Base-by-base conservation (phyloP, 2,888 invertebrate species). In the Apantesis nais region DNA sequence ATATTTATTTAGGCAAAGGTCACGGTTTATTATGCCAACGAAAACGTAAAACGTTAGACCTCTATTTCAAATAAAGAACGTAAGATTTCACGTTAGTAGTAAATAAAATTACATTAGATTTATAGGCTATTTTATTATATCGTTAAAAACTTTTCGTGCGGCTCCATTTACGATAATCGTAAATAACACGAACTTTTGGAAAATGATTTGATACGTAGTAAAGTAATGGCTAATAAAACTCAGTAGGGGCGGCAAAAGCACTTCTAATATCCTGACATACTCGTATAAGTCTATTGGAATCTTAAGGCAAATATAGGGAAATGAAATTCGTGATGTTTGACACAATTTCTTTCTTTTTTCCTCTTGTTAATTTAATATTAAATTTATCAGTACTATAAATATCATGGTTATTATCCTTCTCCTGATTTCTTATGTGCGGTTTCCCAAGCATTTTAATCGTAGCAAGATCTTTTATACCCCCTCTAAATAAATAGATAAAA, bases 81-180 rank as follows among this genome's bases (percentile, higher is more conserved):
- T 64, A 29, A 66, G 39, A 25, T 66, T 66, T 66, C 34, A 66
- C 55, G 9, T 68, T 65, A 70, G 74, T 76, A 68, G 77, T 80
- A 81, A 81, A 80, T 78, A 74, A 77, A 80, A 77, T 78, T 77
- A 75, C 62, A 71, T 41, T 60, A 69, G 62, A 74, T 81, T 80
- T 75, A 80, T 79, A 70, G 79, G 69, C 73, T 73, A 74, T 77
- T 77, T 80, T 77, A 79, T 74, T 74, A 81, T 72, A 67, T 75
- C 75, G 80, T 77, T 81, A 80, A 79, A 77, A 80, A 77, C 69
- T 81, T 77, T 72, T 68, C 71, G 72, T 66, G 67, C 71, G 73
- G 61, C 71, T 73, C 73, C 81, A 79, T 79, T 79, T 77, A 72
- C 77, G 65, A 73, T 78, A 77, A 80, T 77, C 77, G 79, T 80